Conservation (phyloP, 2,888 invertebrate species). For the Furcula furcula region DNA sequence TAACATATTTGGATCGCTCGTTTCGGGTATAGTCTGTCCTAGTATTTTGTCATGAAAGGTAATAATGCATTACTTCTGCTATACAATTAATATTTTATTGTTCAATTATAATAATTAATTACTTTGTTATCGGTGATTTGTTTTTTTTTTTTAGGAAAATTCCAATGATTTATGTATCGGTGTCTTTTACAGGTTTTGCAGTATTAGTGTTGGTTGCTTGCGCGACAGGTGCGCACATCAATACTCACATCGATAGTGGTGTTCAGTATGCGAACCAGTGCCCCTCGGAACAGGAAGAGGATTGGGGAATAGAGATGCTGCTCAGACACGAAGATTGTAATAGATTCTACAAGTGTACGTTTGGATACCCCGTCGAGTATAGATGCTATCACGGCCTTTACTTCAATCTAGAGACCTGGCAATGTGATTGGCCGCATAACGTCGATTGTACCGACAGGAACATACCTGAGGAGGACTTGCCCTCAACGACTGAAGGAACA, state of each 20-base stretch:
- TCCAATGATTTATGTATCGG: not conserved
- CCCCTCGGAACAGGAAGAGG: conserved; percentile 47
- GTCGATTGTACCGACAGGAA: conserved; percentile 80
- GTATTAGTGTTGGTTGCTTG: conserved; percentile 33
- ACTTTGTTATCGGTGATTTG: not conserved
- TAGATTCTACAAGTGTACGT: conserved; percentile 85
- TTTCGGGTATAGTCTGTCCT: conserved; percentile 13
- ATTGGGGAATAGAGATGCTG: conserved; percentile 71
- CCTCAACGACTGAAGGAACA: not conserved
- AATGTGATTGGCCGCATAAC: conserved; percentile 83
- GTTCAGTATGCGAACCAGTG: conserved; percentile 35
- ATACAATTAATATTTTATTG: not conserved
- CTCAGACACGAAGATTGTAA: conserved; percentile 81
- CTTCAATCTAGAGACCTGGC: conserved; percentile 76
- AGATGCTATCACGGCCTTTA: conserved; percentile 78
- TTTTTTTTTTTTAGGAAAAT: conserved; percentile 3
- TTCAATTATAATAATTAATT: not conserved
- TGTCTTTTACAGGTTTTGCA: conserved; percentile 32
- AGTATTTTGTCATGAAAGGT: conserved; percentile 31
- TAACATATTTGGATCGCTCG: conserved; percentile 10
- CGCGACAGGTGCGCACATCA: conserved; percentile 25
- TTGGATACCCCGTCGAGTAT: conserved; percentile 81
- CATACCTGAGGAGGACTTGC: conserved; percentile 30
- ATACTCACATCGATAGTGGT: not conserved
- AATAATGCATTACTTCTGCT: not conserved